Base-by-base conservation (phyloP, 2,888 invertebrate species). In the Ophion slaviceki region DNA sequence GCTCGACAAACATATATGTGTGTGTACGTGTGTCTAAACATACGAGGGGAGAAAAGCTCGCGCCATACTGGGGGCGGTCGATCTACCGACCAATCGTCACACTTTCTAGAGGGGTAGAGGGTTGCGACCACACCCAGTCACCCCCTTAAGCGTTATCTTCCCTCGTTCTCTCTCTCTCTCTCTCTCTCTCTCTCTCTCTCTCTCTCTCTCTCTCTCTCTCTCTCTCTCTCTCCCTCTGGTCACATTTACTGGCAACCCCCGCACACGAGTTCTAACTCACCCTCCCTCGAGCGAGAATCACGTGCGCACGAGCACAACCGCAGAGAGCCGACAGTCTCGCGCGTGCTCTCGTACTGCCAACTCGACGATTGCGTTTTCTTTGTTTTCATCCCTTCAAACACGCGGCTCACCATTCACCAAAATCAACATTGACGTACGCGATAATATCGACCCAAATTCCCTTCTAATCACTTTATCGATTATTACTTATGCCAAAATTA, bases 11-110 rank as follows among this genome's bases (percentile, higher is more conserved):
- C 80, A 68, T 78, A 32, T 17, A 70, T 61, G 28, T 36, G 17
- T 66, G n/a, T 79, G 76, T 76, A 36, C 32, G 67, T 53, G 36
- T 53, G 24, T 57, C 10, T 59, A 59, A 24, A 59, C 57, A 14
- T 47, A 36, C 68, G 68, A 68, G 68, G 53, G 75, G 68, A 72
- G 77, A 71, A 71, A 76, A 78, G 70, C 86, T 87, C 88, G 90
- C 93, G 93, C 93, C 93, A 93, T 93, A 90, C 91, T 93, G 92
- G 91, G 88, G 93, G 93, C 93, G 92, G 92, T 91, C 90, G 87
- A 86, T 79, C 87, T 71, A 76, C 84, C 88, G 87, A 87, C 93
- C 92, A 93, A 93, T 93, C 90, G 90, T 87, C 87, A 88, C 72
- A 80, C 68, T 86, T 57, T 86, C 88, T 90, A 88, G 90, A 89